Conservation (phyloP, 2,888 invertebrate species). For the Eudemis profundana region DNA sequence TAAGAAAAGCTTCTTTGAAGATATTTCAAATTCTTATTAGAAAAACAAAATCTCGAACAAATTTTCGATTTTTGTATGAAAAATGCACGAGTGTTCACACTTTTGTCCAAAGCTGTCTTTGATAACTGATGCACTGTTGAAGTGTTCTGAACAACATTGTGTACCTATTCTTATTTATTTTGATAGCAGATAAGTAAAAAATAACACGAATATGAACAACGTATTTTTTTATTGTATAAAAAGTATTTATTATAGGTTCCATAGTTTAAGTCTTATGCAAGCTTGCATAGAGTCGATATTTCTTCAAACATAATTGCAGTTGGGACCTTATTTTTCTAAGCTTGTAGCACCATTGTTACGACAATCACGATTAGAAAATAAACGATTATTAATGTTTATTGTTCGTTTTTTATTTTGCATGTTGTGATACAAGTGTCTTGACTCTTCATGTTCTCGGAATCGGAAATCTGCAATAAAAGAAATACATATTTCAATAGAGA, state of each 20-base stretch:
- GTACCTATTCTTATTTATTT: not conserved
- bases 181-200: not conserved
- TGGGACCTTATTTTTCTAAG: slow-evolving; percentile 10
- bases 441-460: slow-evolving; percentile 59
- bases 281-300: not conserved
- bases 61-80: no score
- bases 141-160: no score
- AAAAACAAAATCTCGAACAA: no score
- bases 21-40: no score
- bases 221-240: slow-evolving; percentile 21
- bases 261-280: slow-evolving; percentile 5
- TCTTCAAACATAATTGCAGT: slow-evolving; percentile 3
- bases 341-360: slow-evolving; percentile 34
- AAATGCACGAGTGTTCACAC: no score
- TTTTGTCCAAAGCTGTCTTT: no score
- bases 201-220: not conserved
- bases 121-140: no score
- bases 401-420: slow-evolving; percentile 55
- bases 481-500: no score
- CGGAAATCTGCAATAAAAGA: slow-evolving; percentile 55
- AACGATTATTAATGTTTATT: slow-evolving; percentile 36
- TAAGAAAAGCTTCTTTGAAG: no score
- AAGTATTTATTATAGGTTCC: slow-evolving; percentile 14
- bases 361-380: slow-evolving; percentile 38
- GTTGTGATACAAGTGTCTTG: slow-evolving; percentile 55